Conservation (phyloP, 2,888 invertebrate genomes). For the Dendrolimus pini region DNA sequence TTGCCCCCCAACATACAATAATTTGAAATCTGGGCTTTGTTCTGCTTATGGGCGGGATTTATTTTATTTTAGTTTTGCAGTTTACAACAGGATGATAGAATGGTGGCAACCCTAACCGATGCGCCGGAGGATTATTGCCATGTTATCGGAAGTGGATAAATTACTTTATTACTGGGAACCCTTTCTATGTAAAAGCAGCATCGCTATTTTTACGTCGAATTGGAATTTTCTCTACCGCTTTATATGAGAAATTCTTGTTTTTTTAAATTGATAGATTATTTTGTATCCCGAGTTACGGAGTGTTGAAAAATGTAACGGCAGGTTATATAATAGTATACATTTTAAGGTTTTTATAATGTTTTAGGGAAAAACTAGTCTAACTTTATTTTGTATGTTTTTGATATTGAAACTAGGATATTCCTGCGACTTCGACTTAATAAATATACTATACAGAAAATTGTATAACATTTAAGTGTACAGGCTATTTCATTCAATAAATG, state of each 20-base stretch:
- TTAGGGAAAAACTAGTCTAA: too few relatives aligned
- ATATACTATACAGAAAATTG: too few relatives aligned
- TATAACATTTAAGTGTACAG: too few relatives aligned
- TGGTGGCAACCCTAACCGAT: slow-evolving; percentile 13
- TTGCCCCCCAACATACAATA: too few relatives aligned
- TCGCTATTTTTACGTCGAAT: slow-evolving; percentile 50
- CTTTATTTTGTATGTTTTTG: too few relatives aligned
- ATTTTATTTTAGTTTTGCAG: too few relatives aligned
- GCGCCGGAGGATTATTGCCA: slow-evolving; percentile 55
- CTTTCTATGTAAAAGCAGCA: slow-evolving; percentile 44
- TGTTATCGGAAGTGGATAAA: slow-evolving; percentile 70
- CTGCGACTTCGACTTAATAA: too few relatives aligned
- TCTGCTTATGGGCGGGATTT: too few relatives aligned
- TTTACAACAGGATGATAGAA: background rate
- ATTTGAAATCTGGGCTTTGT: too few relatives aligned
- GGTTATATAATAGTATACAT: slow-evolving; percentile 12
- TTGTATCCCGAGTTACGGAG: slow-evolving; percentile 24
- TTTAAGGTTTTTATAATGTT: slow-evolving; percentile 5
- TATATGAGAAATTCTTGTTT: slow-evolving; percentile 48
- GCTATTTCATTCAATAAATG: too few relatives aligned
- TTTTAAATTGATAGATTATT: slow-evolving; percentile 48
- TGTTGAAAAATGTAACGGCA: slow-evolving; percentile 5
- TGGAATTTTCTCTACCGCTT: slow-evolving; percentile 44
- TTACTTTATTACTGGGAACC: slow-evolving; percentile 68
- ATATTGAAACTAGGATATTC: too few relatives aligned